phyloP scores from a whole-genome alignment of 2,113 vertebrate genomes.

The Leptosomus discolor region DNA sequence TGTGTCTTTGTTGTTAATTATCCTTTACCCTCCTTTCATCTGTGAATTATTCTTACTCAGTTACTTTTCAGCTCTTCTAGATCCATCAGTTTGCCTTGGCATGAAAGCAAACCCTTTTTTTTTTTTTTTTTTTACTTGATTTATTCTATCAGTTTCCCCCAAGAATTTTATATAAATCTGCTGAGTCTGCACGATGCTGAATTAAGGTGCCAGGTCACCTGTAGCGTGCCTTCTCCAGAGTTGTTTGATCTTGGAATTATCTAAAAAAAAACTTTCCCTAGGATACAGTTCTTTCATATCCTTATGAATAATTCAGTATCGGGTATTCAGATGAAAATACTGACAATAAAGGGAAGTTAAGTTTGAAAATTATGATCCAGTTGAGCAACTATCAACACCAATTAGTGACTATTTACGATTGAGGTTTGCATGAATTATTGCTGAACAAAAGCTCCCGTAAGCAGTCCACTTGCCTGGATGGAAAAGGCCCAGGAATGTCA shows the following conservation, averaged over 20 bases:
- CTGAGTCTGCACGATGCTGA: neutral
- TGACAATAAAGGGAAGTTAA: neutral
- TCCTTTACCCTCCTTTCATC: neutral
- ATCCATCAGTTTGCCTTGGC: neutral
- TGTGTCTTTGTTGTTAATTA: neutral
- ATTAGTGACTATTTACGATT: neutral
- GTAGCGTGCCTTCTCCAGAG: neutral
- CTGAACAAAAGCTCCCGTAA: neutral
- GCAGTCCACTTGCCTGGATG: neutral
- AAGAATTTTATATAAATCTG: neutral
- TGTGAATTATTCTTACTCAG: neutral
- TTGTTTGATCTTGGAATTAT: neutral
- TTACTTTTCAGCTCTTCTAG: neutral
- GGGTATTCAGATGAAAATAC: neutral
- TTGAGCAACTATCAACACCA: neutral
- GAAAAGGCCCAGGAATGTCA: slow-evolving; percentile 10
- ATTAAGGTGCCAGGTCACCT: neutral
- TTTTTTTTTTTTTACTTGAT: neutral
- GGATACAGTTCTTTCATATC: neutral
- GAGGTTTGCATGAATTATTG: neutral
- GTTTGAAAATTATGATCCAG: neutral
- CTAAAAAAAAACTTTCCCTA: too few species aligned
- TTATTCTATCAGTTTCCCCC: neutral
- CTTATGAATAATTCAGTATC: neutral
- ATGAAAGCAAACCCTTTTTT: rapidly evolving